A percentile compares a stretch with the other conserved stretches of the same genome.
Evolutionary conservation across 2,113 vertebrate species (phyloP).

Genomic region (Nerophis lumbriciformis): DNA sequence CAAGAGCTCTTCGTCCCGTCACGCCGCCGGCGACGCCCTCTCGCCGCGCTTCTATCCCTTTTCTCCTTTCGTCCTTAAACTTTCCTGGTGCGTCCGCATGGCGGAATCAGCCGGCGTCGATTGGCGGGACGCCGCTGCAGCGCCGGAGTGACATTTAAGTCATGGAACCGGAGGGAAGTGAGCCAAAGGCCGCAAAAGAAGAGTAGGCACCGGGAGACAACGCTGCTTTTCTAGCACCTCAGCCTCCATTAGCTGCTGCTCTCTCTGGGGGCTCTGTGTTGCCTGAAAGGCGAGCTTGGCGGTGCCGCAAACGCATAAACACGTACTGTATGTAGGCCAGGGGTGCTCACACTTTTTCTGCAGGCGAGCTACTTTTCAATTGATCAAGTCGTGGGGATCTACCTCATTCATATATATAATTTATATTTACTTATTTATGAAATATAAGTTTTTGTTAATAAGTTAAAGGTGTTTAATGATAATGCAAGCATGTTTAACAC

Average conservation of each 20-base stretch:
- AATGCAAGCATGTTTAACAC: too few species aligned
- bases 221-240: constrained; percentile 32
- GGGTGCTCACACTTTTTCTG: too few species aligned
- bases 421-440: too few species aligned
- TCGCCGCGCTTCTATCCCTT: neutral
- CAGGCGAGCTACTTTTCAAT: too few species aligned
- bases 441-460: too few species aligned
- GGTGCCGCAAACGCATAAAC: constrained; percentile 37
- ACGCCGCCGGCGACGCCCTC: constrained; percentile 34
- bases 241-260: constrained; percentile 38
- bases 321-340: neutral
- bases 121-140: constrained; percentile 14
- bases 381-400: too few species aligned
- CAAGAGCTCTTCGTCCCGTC: constrained; percentile 37
- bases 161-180: too few species aligned
- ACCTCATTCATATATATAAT: too few species aligned
- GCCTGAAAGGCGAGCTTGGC: constrained; percentile 34
- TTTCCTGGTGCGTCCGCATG: too few species aligned
- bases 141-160: constrained; percentile 61
- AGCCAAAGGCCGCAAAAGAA: constrained; percentile 42
- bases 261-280: constrained; percentile 21
- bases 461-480: too few species aligned
- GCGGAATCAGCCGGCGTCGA: constrained; percentile 10
- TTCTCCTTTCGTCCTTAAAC: constrained; percentile 5
- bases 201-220: constrained; percentile 22